Evolutionary conservation across 2,888 invertebrate species (phyloP).

Genomic region (Corbicula japonica): DNA sequence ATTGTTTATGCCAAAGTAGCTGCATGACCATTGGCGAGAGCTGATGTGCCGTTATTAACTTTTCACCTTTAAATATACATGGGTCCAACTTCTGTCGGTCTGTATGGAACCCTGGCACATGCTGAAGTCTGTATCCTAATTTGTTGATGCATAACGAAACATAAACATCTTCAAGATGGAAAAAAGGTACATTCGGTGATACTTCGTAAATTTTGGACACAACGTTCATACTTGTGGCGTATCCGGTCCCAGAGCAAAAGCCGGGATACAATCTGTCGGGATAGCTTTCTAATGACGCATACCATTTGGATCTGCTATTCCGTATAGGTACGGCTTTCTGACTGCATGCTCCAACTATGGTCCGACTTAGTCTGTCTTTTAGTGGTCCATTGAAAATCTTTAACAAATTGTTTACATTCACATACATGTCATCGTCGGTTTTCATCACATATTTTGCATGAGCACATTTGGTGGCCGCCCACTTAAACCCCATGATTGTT

Average conservation of each 20-base stretch:
- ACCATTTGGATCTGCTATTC: slow-evolving; percentile 76
- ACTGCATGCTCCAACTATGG: slow-evolving; percentile 69
- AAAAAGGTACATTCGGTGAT: slow-evolving; percentile 77
- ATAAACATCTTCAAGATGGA: slow-evolving; percentile 81
- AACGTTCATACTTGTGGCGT: slow-evolving; percentile 73
- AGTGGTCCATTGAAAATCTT: slow-evolving; percentile 35
- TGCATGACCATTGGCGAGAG: slow-evolving; percentile 44
- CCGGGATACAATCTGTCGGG: slow-evolving; percentile 74
- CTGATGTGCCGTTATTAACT: slow-evolving; percentile 68
- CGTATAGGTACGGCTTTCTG: slow-evolving; percentile 66
- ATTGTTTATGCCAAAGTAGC: slow-evolving; percentile 31
- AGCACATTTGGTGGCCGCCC: slow-evolving; percentile 60
- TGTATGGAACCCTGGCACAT: slow-evolving; percentile 68
- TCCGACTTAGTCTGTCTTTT: slow-evolving; percentile 37
- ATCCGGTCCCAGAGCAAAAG: slow-evolving; percentile 79
- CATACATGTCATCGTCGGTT: slow-evolving; percentile 79
- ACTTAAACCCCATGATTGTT: slow-evolving; percentile 69
- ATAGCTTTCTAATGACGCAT: slow-evolving; percentile 71
- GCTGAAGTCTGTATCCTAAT: slow-evolving; percentile 62
- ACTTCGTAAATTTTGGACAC: slow-evolving; percentile 67
- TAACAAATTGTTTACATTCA: slow-evolving; percentile 63
- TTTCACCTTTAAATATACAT: slow-evolving; percentile 61
- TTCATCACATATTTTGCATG: slow-evolving; percentile 64
- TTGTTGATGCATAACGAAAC: slow-evolving; percentile 71
- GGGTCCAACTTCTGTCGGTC: slow-evolving; percentile 45